Base-by-base conservation (phyloP, 2,888 invertebrate species). In the Hirtodrosophila cameraria region DNA sequence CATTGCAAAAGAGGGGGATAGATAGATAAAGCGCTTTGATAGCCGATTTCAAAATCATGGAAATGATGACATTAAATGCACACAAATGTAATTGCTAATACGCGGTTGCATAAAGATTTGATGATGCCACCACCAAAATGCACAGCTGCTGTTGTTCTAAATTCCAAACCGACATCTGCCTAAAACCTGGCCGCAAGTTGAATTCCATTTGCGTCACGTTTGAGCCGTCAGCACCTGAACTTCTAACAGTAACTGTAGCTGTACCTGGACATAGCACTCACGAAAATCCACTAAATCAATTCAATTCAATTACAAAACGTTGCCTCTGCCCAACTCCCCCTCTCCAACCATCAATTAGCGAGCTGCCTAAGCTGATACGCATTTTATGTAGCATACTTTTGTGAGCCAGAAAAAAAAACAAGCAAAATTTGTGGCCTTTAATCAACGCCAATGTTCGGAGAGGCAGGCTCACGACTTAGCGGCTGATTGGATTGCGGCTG, bases 401-500 rank as follows among this genome's bases (percentile, higher is more conserved):
- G 54, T 53, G 63, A 30, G 43, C 45, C 13, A 30, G 6, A 42
- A 31, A 36, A 33, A 53, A 33, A 27, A 43, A 45, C 25, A 38
- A 48, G n/a, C n/a, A 48, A 52, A 62, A 49, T 49, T 42, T 55
- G 65, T 62, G 77, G 68, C 65, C 76, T 71, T 83, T 83, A 78
- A 83, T 79, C 78, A 83, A 68, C 53, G 73, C 59, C 54, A 59
- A 54, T n/a, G 49, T 57, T 33, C 31, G 16, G 52, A n/a, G n/a
- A n/a, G 39, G 50, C 55, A 38, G 62, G 59, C 59, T 67, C 57
- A 62, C 62, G 67, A 78, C 75, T 82, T 82, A 70, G 76, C 69
- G 61, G 69, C 57, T 81, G 85, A 81, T 81, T 81, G 80, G 83
- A 82, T 85, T 84, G 76, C 33, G 64, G 81, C 53, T 31, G 54